These are phyloP conservation scores for Ricordea florida DNA, from an alignment of 92 coral and sea anemone species.

Conservation along the genomic window DNA sequence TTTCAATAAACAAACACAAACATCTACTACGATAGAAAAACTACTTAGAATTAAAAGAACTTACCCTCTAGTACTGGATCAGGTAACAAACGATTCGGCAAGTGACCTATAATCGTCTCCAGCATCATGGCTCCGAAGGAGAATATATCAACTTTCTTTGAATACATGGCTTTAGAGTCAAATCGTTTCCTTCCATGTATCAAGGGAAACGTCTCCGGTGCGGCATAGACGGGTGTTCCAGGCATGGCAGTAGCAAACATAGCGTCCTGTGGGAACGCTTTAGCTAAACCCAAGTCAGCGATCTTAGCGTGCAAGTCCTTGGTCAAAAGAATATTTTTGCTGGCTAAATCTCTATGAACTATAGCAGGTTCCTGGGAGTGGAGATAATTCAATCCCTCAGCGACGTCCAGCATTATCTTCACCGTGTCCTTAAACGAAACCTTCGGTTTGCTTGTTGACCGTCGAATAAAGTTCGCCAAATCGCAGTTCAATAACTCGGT, in stretches of 20 bases:
- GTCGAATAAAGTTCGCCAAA: conserved; percentile 55
- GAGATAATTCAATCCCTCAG: conserved; percentile 71
- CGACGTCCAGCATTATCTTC: conserved; percentile 75
- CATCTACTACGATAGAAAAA: too few relatives aligned
- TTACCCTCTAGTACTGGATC: conserved; percentile 65
- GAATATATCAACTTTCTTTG: conserved; percentile 82
- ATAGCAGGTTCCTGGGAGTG: conserved; percentile 52
- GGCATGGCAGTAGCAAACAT: conserved; percentile 82
- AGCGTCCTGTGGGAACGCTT: conserved; percentile 76
- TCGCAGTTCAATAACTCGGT: conserved; percentile 74
- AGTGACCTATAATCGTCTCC: conserved; percentile 83
- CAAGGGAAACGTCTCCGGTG: conserved; percentile 81
- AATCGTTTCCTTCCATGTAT: conserved; percentile 4
- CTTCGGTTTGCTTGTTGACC: conserved; percentile 21
- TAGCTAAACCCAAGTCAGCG: conserved; percentile 83
- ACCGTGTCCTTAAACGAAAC: conserved; percentile 66
- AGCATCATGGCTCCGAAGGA: conserved; percentile 82
- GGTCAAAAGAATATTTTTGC: conserved; percentile 75
- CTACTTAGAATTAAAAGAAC: neutral
- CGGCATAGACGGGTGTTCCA: conserved; percentile 79
- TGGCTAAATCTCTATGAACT: conserved; percentile 82
- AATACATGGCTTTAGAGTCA: conserved; percentile 55
- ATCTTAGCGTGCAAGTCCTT: conserved; percentile 66
- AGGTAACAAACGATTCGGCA: conserved; percentile 51
- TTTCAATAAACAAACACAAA: too few relatives aligned